phyloP scores from a whole-genome alignment of 2,888 invertebrate genomes.

The Andrena bucephala region DNA sequence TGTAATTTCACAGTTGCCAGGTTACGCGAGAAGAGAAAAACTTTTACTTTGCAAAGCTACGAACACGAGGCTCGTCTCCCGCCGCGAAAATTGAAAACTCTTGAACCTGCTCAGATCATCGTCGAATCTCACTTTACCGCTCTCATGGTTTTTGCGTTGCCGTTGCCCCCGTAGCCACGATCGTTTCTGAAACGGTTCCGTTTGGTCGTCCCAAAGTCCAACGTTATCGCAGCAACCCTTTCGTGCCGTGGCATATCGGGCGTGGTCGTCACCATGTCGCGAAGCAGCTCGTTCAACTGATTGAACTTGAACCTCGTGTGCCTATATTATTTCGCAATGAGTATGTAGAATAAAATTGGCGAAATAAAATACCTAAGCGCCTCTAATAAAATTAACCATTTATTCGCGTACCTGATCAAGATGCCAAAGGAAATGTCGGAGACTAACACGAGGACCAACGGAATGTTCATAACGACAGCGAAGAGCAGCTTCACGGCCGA shows the following conservation, averaged over 20 bases:
- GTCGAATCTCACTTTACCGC: slow-evolving; percentile 63
- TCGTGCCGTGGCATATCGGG: slow-evolving; percentile 66
- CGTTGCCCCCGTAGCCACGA: slow-evolving; percentile 12
- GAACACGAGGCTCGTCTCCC: too few species aligned
- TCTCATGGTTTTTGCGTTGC: slow-evolving; percentile 59
- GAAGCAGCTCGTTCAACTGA: slow-evolving; percentile 65
- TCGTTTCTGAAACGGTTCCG: slow-evolving; percentile 2
- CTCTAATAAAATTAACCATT: too few species aligned
- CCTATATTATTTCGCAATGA: slow-evolving; percentile 27
- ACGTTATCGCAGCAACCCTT: slow-evolving; percentile 58
- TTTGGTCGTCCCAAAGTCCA: slow-evolving; percentile 41
- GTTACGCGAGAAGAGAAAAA: too few species aligned
- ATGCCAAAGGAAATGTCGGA: slow-evolving; percentile 61
- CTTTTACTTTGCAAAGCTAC: too few species aligned
- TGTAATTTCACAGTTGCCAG: too few species aligned
- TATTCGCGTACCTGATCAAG: slow-evolving; percentile 42
- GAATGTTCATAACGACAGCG: slow-evolving; percentile 40
- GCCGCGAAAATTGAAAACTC: slow-evolving; percentile 1
- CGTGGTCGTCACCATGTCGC: slow-evolving; percentile 63
- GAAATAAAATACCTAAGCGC: too few species aligned
- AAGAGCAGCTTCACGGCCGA: slow-evolving; percentile 1
- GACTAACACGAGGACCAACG: slow-evolving; percentile 41
- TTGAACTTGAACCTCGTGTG: slow-evolving; percentile 46
- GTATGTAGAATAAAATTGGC: too few species aligned
- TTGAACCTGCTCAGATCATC: neutral